Evolutionary conservation across 2,113 vertebrate genomes (phyloP), one percentile per base, ranked within the genome.

Genomic region (Amphiprion percula): DNA sequence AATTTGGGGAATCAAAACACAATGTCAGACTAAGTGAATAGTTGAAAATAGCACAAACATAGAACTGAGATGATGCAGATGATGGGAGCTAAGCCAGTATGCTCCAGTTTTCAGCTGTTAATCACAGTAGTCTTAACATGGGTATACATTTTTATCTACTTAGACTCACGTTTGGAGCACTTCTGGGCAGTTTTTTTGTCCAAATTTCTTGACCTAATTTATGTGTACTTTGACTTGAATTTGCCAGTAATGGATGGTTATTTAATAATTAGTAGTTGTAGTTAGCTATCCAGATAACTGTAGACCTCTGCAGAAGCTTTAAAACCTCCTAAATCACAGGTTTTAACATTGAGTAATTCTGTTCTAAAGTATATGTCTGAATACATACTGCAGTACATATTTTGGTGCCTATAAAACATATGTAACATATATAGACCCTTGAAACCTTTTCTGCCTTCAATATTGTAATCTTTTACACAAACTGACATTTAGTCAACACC

Each of bases 401-500:
- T 37, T 37, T 10, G 9, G 33, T 37, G 8, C 6, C 33, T 37
- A 37, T 37, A 37, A 37, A 68, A 44, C 9, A 44, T 68, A 60
- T 23, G 3, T 17, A 55, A 21, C 16, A 17, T 21, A 24, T 15
- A 44, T 2, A 63, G 19, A 49, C 28, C 10, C n/a, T n/a, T 50
- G 26, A 68, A 49, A 59, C 41, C 59, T 68, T 69, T 47, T 63
- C 2, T 68, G 19, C 28, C 33, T 26, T 70, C 24, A 58, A 53
- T 2, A 52, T 46, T 60, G 54, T 64, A 64, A 77, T 86, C 81
- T 80, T 53, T 59, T 47, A 64, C n/a, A 64, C 10, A 44, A 70
- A 46, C 11, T 52, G 63, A 74, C 67, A 83, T 73, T 60, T 69
- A 62, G 54, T 37, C 24, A 67, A 17, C 52, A 16, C 44, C 17